Evolutionary conservation across 1,140 invertebrate species (phyloP).

Genomic region (Drosophila insularis): DNA sequence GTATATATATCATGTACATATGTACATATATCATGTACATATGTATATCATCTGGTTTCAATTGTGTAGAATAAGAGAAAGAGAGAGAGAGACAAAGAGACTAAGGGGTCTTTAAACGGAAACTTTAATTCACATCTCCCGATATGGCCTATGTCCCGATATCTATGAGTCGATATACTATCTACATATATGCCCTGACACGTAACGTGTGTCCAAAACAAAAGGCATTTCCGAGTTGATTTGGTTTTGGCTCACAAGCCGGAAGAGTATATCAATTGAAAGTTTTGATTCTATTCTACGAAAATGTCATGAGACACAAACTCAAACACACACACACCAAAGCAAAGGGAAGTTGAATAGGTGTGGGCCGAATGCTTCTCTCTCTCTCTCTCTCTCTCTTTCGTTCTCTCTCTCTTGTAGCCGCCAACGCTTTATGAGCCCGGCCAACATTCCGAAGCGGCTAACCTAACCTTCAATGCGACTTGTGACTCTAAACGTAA

Average conservation of each 20-base stretch:
- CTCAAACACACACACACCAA: constrained; percentile 15
- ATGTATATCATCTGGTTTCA: background rate
- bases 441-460: constrained; percentile 45
- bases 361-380: constrained; percentile 23
- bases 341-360: constrained; percentile 28
- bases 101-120: background rate
- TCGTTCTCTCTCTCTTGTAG: constrained; percentile 5
- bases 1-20: background rate
- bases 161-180: background rate
- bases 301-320: constrained; percentile 49
- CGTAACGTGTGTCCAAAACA: constrained; percentile 46
- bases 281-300: constrained; percentile 41
- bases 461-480: constrained; percentile 50
- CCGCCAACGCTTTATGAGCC: constrained; percentile 41
- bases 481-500: constrained; percentile 49
- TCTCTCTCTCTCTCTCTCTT: constrained; percentile 12
- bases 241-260: constrained; percentile 7
- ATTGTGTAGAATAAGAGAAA: background rate
- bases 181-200: constrained; percentile 16
- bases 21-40: background rate
- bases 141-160: constrained; percentile 1
- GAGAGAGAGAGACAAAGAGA: too few relatives aligned
- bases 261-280: constrained; percentile 36
- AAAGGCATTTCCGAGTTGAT: constrained; percentile 45
- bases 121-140: background rate